Evolutionary conservation across 2,888 invertebrate species (phyloP), one percentile per base, ranked within the genome.

Genomic region (Abscondita cerata): DNA sequence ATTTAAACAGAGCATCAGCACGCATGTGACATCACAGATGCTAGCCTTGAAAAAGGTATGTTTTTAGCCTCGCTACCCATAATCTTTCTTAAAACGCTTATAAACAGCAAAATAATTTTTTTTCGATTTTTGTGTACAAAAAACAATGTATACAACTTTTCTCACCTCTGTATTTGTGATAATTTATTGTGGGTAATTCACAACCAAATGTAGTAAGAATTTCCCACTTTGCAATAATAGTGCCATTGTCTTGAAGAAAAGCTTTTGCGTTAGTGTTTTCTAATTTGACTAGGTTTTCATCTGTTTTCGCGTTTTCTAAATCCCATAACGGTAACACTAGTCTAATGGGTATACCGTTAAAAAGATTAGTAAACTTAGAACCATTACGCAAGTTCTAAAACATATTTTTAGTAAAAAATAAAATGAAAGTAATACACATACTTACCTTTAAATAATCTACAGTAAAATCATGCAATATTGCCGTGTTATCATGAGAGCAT

Each of bases 111-210:
- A n/a, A n/a, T n/a, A n/a, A n/a, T n/a, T n/a, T n/a, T n/a, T n/a
- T n/a, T n/a, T n/a, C n/a, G n/a, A n/a, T n/a, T n/a, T n/a, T n/a
- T n/a, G n/a, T n/a, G n/a, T n/a, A n/a, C n/a, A n/a, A n/a, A n/a
- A n/a, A n/a, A n/a, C n/a, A n/a, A n/a, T n/a, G n/a, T n/a, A n/a
- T n/a, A n/a, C n/a, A n/a, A n/a, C n/a, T n/a, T n/a, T n/a, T n/a
- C n/a, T 41, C 71, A 59, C 88, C 88, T 63, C 86, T 82, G 73
- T 81, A 81, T 18, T 73, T 75, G 11, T 90, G 89, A 70, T 92
- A 93, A 80, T 95, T 87, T 69, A 96, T 89, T 65, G 93, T 85
- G 0, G 96, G 96, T 0, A 95, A 93, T 79, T 96, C 96, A 74
- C 93, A 93, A 34, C 93, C 93, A 57, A 91, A 74, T 66, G 90